Conservation (phyloP, 2,888 invertebrate genomes). For the Erebia epiphron region DNA sequence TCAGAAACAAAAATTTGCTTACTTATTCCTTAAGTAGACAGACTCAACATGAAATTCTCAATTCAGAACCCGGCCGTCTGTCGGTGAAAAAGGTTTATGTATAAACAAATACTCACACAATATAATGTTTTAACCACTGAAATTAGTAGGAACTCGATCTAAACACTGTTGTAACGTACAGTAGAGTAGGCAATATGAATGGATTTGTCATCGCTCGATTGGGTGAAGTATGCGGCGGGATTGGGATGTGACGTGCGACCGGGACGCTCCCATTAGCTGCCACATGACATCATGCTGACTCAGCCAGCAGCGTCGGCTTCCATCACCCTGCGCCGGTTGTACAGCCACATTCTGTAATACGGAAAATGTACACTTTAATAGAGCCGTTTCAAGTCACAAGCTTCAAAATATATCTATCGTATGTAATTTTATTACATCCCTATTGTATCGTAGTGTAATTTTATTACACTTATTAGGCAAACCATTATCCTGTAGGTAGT, state of each 20-base stretch:
- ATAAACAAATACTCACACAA: slow-evolving; percentile 12
- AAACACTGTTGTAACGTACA: slow-evolving; percentile 60
- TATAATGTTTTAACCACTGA: slow-evolving; percentile 10
- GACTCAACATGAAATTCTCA: no score
- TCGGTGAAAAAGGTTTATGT: no score
- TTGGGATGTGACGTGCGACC: slow-evolving; percentile 66
- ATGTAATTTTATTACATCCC: no score
- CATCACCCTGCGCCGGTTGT: slow-evolving; percentile 45
- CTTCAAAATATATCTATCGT: no score
- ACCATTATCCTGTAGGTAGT: no score
- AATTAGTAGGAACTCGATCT: slow-evolving; percentile 37
- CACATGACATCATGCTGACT: slow-evolving; percentile 77
- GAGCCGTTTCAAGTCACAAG: background rate
- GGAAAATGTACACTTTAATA: slow-evolving; percentile 15
- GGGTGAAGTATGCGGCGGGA: slow-evolving; percentile 73
- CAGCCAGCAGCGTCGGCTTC: slow-evolving; percentile 53
- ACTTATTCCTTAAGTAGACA: no score
- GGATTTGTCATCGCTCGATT: slow-evolving; percentile 80
- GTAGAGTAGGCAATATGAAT: slow-evolving; percentile 66
- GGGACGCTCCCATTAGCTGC: slow-evolving; percentile 71
- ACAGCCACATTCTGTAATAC: slow-evolving; percentile 30
- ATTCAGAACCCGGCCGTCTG: no score
- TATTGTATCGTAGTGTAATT: no score
- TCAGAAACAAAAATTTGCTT: no score
- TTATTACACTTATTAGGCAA: no score